Evolutionary conservation across 2,113 vertebrate genomes (phyloP).

Genomic region (Rhagologus leucostigma): DNA sequence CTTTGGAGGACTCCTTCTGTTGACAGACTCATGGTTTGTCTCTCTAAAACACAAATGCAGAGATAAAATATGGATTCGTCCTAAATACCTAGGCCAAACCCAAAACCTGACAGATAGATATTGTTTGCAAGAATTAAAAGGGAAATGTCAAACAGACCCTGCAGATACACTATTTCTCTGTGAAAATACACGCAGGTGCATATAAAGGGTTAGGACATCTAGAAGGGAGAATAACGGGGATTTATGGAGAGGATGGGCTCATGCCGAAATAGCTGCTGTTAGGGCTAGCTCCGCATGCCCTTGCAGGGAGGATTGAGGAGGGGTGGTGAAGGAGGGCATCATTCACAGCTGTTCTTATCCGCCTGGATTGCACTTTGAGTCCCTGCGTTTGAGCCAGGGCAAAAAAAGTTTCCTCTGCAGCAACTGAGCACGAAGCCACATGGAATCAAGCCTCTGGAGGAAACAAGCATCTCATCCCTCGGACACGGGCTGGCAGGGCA

Average conservation of each 20-base stretch:
- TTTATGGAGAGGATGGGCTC: neutral
- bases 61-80: neutral
- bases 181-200: neutral
- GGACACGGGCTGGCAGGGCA: accelerated
- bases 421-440: neutral
- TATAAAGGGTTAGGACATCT: neutral
- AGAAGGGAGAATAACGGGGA: neutral
- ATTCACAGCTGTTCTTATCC: neutral
- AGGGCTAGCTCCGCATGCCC: neutral
- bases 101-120: neutral
- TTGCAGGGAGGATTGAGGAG: neutral
- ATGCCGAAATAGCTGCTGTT: neutral
- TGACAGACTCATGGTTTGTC: neutral
- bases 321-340: neutral
- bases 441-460: neutral
- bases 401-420: neutral
- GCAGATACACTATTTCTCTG: neutral
- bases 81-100: neutral
- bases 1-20: neutral
- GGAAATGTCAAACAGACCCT: neutral
- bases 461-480: accelerated
- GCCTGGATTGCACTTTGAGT: neutral
- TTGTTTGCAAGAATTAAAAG: neutral
- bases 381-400: neutral
- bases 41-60: neutral